Percentiles rank a stretch among this genome's conserved stretches.
phyloP scores from a whole-genome alignment of 2,797 vertebrate genomes.

The Silurus aristotelis region DNA sequence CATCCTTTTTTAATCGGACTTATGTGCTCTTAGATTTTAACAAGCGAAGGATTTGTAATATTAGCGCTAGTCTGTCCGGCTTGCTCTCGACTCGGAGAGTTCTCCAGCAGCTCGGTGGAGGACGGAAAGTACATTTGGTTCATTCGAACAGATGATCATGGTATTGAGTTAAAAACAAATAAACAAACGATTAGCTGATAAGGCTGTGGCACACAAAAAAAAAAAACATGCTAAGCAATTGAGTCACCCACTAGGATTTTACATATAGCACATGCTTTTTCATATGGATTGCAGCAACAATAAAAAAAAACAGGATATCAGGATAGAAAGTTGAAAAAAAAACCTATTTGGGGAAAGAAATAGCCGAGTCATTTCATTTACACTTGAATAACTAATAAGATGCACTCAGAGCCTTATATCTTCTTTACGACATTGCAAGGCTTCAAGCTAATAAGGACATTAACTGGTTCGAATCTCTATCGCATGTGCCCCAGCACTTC shows the following conservation, averaged over 20 bases:
- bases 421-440: constrained; percentile 24
- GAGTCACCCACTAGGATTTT: constrained; percentile 30
- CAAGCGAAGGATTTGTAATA: constrained; percentile 2
- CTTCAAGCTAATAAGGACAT: constrained; percentile 48
- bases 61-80: constrained; percentile 11
- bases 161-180: constrained; percentile 2
- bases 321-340: too few relatives aligned
- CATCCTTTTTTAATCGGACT: constrained; percentile 16
- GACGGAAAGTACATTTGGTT: constrained; percentile 1
- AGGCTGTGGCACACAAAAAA: neutral
- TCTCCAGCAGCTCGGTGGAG: constrained; percentile 12
- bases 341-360: neutral
- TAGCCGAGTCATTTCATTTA: neutral
- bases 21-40: constrained; percentile 3
- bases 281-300: constrained; percentile 22
- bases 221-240: constrained; percentile 26
- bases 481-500: constrained; percentile 31
- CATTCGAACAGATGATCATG: constrained; percentile 8
- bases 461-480: constrained; percentile 12
- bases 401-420: constrained; percentile 10
- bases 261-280: constrained; percentile 41
- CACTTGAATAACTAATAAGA: constrained; percentile 44
- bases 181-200: too few relatives aligned
- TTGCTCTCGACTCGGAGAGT: neutral
- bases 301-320: constrained; percentile 24